Evolutionary conservation across 2,797 vertebrate species (phyloP).

Genomic region (Chelon auratus): DNA sequence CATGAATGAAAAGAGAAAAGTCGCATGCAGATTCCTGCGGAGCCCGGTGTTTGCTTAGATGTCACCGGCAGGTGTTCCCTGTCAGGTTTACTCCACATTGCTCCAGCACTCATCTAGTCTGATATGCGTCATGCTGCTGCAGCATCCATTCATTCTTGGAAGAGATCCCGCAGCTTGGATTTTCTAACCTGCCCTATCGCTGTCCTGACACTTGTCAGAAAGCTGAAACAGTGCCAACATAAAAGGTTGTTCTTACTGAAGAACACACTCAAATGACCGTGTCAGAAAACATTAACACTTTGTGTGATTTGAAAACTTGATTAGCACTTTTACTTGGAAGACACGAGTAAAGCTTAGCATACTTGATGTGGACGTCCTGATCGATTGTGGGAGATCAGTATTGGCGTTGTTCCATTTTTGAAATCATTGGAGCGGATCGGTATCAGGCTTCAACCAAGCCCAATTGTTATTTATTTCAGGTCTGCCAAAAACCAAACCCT

Average conservation of each 20-base stretch:
- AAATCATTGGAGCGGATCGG: too few species aligned
- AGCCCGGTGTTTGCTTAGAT: conserved; percentile 50
- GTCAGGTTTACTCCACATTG: conserved; percentile 51
- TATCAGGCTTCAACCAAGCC: too few species aligned
- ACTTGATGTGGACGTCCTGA: background rate
- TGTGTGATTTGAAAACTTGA: conserved; percentile 8
- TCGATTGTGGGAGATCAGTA: too few species aligned
- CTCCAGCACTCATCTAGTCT: conserved; percentile 49
- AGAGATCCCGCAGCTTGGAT: conserved; percentile 35
- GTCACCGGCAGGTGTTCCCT: conserved; percentile 65
- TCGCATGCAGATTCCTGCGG: conserved; percentile 34
- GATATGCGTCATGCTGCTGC: conserved; percentile 54
- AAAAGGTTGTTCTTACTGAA: background rate
- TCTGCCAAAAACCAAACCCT: too few species aligned
- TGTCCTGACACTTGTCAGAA: conserved; percentile 9
- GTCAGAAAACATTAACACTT: background rate
- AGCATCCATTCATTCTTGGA: conserved; percentile 49
- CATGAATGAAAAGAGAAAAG: conserved; percentile 10
- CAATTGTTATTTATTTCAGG: too few species aligned
- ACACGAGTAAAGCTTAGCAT: background rate
- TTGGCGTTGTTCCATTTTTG: too few species aligned
- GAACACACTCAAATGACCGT: background rate
- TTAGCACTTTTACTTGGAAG: background rate
- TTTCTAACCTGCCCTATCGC: conserved; percentile 21
- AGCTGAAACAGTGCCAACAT: conserved; percentile 23